Evolutionary conservation across 2,888 invertebrate genomes (phyloP).

Genomic region (Sisyra nigra): DNA sequence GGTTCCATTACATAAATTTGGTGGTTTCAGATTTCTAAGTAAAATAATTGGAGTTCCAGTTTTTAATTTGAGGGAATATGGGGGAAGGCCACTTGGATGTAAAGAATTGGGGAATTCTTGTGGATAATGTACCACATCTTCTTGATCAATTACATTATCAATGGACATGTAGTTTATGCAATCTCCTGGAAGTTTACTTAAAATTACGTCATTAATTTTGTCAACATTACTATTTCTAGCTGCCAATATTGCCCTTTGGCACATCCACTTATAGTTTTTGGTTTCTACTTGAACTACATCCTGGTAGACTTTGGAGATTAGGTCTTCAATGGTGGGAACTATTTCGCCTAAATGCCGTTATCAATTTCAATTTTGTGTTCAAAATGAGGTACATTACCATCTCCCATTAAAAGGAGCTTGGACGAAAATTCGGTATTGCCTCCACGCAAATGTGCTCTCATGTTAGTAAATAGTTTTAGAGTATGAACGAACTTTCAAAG

Average conservation of each 20-base stretch:
- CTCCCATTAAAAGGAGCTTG: slow-evolving; percentile 15
- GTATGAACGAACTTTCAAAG: too few relatives aligned
- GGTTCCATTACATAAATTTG: background rate
- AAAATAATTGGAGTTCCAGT: slow-evolving; percentile 1
- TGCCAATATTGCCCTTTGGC: slow-evolving; percentile 14
- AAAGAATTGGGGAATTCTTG: slow-evolving; percentile 11
- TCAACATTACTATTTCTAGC: slow-evolving; percentile 14
- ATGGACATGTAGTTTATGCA: slow-evolving; percentile 13
- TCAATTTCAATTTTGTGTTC: too few relatives aligned
- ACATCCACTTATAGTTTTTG: slow-evolving; percentile 11
- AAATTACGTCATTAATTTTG: slow-evolving; percentile 12
- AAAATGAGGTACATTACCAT: slow-evolving; percentile 3
- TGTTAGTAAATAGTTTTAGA: background rate
- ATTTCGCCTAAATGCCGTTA: too few relatives aligned
- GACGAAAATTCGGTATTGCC: slow-evolving; percentile 13
- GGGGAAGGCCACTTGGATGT: slow-evolving; percentile 1
- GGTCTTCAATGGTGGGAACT: too few relatives aligned
- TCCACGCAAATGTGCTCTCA: slow-evolving; percentile 7
- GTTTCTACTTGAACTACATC: slow-evolving; percentile 6
- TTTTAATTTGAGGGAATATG: background rate
- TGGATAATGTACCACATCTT: slow-evolving; percentile 14
- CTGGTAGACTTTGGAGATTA: too few relatives aligned
- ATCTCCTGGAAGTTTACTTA: slow-evolving; percentile 14
- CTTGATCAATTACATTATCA: slow-evolving; percentile 14
- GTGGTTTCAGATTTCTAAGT: background rate